A percentile compares a stretch with the other conserved stretches of the same genome.
Conservation (phyloP, 2,113 vertebrate genomes). For the Aramus guarauna region DNA sequence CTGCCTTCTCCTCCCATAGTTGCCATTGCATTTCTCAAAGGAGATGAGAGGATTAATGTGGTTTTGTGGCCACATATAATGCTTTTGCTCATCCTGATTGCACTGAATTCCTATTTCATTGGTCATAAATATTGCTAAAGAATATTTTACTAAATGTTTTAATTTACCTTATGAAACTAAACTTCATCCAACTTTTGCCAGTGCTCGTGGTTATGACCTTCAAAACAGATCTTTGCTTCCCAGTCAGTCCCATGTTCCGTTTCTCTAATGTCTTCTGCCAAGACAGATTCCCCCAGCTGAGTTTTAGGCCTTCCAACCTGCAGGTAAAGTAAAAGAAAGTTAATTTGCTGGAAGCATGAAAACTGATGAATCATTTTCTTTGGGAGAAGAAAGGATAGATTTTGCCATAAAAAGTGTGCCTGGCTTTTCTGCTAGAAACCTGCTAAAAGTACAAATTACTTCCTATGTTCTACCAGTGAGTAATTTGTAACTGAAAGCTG, state of each 20-base stretch:
- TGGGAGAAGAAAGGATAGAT: not conserved
- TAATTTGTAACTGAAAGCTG: not conserved
- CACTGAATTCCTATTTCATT: not conserved
- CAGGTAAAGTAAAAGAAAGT: not conserved
- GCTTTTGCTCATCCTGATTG: not conserved
- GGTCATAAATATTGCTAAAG: not conserved
- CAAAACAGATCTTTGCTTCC: not conserved
- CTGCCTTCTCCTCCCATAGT: not conserved
- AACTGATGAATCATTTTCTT: not conserved
- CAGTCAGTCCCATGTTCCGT: not conserved
- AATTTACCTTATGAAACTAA: not conserved
- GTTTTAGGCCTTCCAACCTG: not conserved
- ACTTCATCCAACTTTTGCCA: not conserved
- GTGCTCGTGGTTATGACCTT: not conserved
- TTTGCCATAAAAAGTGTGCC: not conserved
- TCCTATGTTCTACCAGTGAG: not conserved
- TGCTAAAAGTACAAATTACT: not conserved
- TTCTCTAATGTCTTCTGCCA: not conserved
- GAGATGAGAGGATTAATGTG: not conserved
- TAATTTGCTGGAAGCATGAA: not conserved
- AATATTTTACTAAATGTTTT: not conserved
- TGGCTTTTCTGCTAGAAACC: not conserved
- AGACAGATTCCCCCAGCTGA: not conserved
- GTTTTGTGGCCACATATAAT: not conserved
- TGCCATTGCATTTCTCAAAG: not conserved